Evolutionary conservation across 2,113 vertebrate species (phyloP).

Genomic region (Macroglossus sobrinus): DNA sequence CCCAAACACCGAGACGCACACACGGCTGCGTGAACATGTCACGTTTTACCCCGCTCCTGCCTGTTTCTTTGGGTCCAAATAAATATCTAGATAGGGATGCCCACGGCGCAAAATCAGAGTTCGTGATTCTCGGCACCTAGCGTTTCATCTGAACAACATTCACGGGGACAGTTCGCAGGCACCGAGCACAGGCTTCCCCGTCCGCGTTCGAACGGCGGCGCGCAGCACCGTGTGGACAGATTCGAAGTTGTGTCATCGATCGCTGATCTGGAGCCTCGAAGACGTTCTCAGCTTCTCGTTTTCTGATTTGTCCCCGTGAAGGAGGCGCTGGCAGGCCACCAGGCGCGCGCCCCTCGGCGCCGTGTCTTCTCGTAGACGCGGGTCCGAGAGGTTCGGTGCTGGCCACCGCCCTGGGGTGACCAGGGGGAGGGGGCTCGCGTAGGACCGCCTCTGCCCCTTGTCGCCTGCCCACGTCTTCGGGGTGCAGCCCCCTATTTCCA

Average conservation of each 20-base stretch:
- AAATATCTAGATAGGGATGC: neutral
- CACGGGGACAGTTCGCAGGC: neutral
- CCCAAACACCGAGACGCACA: neutral
- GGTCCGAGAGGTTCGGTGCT: rapidly evolving
- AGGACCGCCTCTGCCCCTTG: neutral
- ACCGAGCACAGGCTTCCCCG: neutral
- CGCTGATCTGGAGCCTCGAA: neutral
- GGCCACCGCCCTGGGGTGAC: too few relatives aligned
- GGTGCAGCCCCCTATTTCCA: rapidly evolving
- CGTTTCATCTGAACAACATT: neutral
- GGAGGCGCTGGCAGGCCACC: rapidly evolving
- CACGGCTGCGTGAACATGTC: rapidly evolving
- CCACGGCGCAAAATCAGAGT: rapidly evolving
- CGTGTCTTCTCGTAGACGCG: rapidly evolving
- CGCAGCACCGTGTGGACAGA: rapidly evolving
- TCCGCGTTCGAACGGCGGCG: rapidly evolving
- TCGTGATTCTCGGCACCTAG: neutral
- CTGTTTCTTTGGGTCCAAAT: too few relatives aligned
- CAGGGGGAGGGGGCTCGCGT: too few relatives aligned
- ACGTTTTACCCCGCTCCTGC: neutral
- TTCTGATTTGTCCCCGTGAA: neutral
- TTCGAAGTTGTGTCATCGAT: rapidly evolving
- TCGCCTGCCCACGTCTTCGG: rapidly evolving
- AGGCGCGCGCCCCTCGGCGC: rapidly evolving
- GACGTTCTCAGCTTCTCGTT: neutral